Evolutionary conservation across 2,797 vertebrate species (phyloP).

Genomic region (Podarcis siculus): DNA sequence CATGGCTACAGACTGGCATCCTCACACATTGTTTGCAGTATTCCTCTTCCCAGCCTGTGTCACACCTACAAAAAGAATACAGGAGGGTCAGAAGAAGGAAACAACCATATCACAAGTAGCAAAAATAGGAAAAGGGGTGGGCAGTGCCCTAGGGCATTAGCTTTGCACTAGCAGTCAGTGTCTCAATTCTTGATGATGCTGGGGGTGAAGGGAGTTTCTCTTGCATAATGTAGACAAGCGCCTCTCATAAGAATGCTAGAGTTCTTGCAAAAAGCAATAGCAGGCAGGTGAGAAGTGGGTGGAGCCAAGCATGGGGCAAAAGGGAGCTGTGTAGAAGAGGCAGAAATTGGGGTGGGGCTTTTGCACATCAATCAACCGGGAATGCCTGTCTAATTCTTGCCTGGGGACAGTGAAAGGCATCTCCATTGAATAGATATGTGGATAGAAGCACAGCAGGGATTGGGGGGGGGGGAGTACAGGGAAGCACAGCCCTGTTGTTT

Average conservation of each 20-base stretch:
- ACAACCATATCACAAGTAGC: background rate
- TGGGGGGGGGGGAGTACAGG: too few species aligned
- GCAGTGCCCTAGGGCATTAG: background rate
- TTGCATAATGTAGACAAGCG: background rate
- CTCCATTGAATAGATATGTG: background rate
- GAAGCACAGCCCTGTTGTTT: too few species aligned
- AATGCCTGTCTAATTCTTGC: background rate
- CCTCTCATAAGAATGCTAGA: background rate
- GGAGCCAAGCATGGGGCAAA: background rate
- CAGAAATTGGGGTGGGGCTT: background rate
- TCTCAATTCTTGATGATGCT: too few species aligned
- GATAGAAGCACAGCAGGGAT: background rate
- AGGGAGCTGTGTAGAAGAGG: background rate
- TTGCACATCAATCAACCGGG: background rate
- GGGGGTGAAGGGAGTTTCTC: background rate
- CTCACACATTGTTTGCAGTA: constrained; percentile 87
- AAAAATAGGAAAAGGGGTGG: background rate
- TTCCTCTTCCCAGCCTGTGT: constrained; percentile 92
- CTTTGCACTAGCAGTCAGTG: too few species aligned
- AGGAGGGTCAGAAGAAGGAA: background rate
- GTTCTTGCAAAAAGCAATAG: background rate
- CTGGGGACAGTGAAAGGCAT: background rate
- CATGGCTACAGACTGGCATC: constrained; percentile 90
- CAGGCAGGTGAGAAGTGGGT: background rate
- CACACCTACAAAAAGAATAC: constrained; percentile 82